These are phyloP conservation scores for Hoplias malabaricus DNA, from an alignment of 2,113 vertebrate species.

Conservation along the genomic window DNA sequence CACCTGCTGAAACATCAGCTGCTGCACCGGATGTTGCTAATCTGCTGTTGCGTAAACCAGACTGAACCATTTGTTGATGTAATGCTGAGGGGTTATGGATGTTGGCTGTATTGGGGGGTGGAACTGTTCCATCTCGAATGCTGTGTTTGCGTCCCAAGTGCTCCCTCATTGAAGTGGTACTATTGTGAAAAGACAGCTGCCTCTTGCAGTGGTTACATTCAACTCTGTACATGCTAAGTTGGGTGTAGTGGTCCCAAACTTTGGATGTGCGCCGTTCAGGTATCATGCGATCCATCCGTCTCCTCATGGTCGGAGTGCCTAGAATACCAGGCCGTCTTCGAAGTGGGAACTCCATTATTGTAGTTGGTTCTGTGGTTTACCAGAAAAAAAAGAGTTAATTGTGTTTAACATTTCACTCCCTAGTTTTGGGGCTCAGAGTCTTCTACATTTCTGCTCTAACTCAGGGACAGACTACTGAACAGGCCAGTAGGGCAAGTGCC, in stretches of 20 bases:
- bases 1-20: conserved; percentile 5
- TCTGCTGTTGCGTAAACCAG: conserved; percentile 37
- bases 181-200: conserved; percentile 73
- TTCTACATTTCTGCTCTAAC: neutral
- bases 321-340: conserved; percentile 50
- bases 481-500: no score
- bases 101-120: conserved; percentile 31
- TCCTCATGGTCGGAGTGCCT: conserved; percentile 34
- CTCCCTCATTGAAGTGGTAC: conserved; percentile 70
- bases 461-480: no score
- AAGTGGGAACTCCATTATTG: conserved; percentile 50
- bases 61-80: conserved; percentile 38
- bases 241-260: conserved; percentile 72
- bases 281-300: conserved; percentile 56
- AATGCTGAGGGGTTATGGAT: conserved; percentile 36
- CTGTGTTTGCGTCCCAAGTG: conserved; percentile 70
- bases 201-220: conserved; percentile 73
- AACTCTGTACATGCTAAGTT: conserved; percentile 65
- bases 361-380: neutral
- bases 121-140: conserved; percentile 57
- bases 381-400: conserved; percentile 17
- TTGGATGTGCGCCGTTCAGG: conserved; percentile 64
- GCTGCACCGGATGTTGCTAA: neutral
- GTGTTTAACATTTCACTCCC: neutral
- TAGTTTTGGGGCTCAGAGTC: neutral